phyloP scores from a whole-genome alignment of 2,888 invertebrate genomes.

The Hemicrepidius hirtus region DNA sequence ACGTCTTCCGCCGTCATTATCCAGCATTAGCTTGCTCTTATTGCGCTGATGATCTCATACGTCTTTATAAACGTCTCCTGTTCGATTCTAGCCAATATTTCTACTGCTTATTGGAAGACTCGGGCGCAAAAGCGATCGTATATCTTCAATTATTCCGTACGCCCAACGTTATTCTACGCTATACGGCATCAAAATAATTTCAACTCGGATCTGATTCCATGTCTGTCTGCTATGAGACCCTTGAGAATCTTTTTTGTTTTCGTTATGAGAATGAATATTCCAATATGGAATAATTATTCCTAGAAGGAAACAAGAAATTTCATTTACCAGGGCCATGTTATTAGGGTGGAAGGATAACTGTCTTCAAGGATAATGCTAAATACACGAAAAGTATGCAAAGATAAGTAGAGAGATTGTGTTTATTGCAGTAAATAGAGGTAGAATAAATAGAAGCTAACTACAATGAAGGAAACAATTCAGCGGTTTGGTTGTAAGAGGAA shows the following conservation, averaged over 20 bases:
- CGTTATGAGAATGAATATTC: neutral
- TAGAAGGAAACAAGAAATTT: neutral
- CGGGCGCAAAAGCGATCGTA: constrained; percentile 37
- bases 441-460: too few species aligned
- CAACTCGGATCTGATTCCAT: neutral
- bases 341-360: too few species aligned
- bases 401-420: too few species aligned
- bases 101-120: constrained; percentile 42
- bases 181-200: constrained; percentile 31
- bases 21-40: constrained; percentile 42
- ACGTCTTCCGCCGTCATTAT: constrained; percentile 45
- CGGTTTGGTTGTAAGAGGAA: too few species aligned
- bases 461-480: too few species aligned
- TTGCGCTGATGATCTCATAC: constrained; percentile 44
- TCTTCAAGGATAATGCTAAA: too few species aligned
- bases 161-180: neutral
- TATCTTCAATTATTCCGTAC: constrained; percentile 40
- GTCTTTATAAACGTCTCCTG: constrained; percentile 45
- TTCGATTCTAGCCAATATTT: constrained; percentile 42
- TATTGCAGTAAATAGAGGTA: too few species aligned
- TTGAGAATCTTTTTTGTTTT: constrained; percentile 6
- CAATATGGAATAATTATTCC: neutral
- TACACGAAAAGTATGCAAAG: too few species aligned
- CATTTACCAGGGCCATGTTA: too few species aligned
- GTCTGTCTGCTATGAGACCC: neutral